phyloP scores from a whole-genome alignment of 2,888 invertebrate genomes.

The Pemphredon lugubris region DNA sequence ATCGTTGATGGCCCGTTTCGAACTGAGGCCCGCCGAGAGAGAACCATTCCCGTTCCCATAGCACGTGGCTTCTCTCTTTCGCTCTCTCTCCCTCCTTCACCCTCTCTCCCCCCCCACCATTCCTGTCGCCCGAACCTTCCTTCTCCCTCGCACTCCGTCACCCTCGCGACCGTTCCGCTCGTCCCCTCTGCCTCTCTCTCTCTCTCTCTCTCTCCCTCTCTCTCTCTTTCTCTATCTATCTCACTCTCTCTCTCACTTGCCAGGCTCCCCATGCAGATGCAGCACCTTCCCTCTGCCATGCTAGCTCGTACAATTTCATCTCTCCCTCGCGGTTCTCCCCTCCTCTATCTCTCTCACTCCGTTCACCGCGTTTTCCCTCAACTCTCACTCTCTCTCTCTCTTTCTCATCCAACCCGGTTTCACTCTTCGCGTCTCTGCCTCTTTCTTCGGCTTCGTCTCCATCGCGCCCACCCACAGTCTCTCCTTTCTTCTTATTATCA shows the following conservation, averaged over 20 bases:
- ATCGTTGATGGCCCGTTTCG: slow-evolving; percentile 79
- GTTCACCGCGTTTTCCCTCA: not conserved
- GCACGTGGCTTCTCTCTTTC: slow-evolving; percentile 76
- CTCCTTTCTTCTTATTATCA: slow-evolving; percentile 15
- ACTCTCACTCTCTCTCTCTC: not conserved
- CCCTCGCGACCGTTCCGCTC: slow-evolving; percentile 7
- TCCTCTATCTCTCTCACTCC: slow-evolving; percentile 39
- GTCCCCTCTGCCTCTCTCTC: slow-evolving; percentile 25
- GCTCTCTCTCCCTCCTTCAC: slow-evolving; percentile 62
- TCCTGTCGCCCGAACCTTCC: slow-evolving; percentile 44
- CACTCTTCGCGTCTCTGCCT: slow-evolving; percentile 30
- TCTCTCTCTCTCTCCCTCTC: slow-evolving; percentile 41
- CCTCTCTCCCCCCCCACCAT: slow-evolving; percentile 51
- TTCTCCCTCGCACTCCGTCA: slow-evolving; percentile 22
- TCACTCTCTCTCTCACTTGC: slow-evolving; percentile 41
- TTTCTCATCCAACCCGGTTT: slow-evolving; percentile 16
- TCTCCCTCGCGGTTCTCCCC: slow-evolving; percentile 46
- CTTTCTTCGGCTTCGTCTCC: not conserved
- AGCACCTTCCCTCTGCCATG: slow-evolving; percentile 32
- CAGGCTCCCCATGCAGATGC: slow-evolving; percentile 53
- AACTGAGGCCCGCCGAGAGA: slow-evolving; percentile 75
- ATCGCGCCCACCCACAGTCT: not conserved
- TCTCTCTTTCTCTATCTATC: slow-evolving; percentile 13
- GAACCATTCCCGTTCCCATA: slow-evolving; percentile 78
- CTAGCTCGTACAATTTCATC: slow-evolving; percentile 32